Evolutionary conservation across 2,888 invertebrate genomes (phyloP).

Genomic region (Kuschelorhynchus macadamiae): DNA sequence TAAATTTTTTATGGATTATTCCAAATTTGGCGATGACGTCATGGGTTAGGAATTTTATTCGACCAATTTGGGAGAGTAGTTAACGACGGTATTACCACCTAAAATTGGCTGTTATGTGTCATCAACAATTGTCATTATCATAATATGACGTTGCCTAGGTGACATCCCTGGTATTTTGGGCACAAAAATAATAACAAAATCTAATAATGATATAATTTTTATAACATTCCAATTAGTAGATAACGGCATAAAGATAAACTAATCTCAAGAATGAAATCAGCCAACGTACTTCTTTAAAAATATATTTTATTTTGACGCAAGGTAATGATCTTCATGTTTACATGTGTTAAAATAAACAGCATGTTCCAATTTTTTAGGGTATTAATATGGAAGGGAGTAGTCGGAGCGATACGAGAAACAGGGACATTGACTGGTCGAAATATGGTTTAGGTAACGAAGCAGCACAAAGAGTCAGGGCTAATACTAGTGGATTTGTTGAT

Average conservation of each 20-base stretch:
- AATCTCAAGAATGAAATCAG: background rate
- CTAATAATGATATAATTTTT: constrained; percentile 23
- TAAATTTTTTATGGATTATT: too few species aligned
- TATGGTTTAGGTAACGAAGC: constrained; percentile 71
- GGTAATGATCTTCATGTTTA: constrained; percentile 11
- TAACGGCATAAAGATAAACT: constrained; percentile 34
- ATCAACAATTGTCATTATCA: too few species aligned
- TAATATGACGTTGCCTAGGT: constrained; percentile 41
- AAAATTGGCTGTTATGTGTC: too few species aligned
- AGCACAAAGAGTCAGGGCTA: constrained; percentile 71
- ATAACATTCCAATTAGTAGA: constrained; percentile 33
- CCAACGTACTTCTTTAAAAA: background rate
- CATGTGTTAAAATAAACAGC: background rate
- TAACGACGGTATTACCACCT: too few species aligned
- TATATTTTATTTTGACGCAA: background rate
- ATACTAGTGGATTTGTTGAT: constrained; percentile 83
- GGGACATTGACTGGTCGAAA: constrained; percentile 72
- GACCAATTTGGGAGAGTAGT: too few species aligned
- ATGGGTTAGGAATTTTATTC: too few species aligned
- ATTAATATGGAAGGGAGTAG: constrained; percentile 54
- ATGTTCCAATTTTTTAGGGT: constrained; percentile 6
- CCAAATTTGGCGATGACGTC: too few species aligned
- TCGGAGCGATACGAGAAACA: constrained; percentile 57
- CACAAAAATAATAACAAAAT: constrained; percentile 33
- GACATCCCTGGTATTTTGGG: constrained; percentile 25